phyloP scores from a whole-genome alignment of 2,797 vertebrate genomes.

The Crenichthys baileyi region DNA sequence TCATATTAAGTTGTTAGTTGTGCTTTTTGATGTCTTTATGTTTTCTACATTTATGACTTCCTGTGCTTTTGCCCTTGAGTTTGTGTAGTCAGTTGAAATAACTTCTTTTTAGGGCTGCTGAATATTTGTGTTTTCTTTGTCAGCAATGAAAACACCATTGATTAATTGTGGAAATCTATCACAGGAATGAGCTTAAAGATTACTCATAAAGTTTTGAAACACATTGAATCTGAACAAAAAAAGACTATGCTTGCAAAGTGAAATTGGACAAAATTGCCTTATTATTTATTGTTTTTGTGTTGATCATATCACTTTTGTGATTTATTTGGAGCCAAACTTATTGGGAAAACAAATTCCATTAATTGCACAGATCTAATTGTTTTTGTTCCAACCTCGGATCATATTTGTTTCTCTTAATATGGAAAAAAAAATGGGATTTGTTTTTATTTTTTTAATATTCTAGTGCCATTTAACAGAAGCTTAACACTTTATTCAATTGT shows the following conservation, averaged over 20 bases:
- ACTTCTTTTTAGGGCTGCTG: slow-evolving; percentile 1
- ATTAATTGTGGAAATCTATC: neutral
- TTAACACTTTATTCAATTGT: neutral
- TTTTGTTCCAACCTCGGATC: neutral
- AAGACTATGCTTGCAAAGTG: neutral
- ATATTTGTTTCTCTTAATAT: too few relatives aligned
- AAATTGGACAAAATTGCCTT: neutral
- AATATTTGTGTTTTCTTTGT: slow-evolving; percentile 1
- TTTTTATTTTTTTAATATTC: neutral
- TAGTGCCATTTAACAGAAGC: neutral
- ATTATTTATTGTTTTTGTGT: neutral
- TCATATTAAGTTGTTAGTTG: neutral
- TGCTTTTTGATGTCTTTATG: slow-evolving; percentile 8
- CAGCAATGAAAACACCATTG: neutral
- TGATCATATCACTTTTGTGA: neutral
- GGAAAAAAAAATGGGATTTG: too few relatives aligned
- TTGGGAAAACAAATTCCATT: neutral
- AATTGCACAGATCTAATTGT: neutral
- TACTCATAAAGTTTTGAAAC: neutral
- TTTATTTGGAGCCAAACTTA: neutral
- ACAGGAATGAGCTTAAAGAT: neutral
- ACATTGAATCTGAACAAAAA: neutral
- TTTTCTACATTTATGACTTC: neutral
- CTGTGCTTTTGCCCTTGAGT: neutral
- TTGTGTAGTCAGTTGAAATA: slow-evolving; percentile 7